Evolutionary conservation across 2,888 invertebrate genomes (phyloP).

Genomic region (Sisyra nigra): DNA sequence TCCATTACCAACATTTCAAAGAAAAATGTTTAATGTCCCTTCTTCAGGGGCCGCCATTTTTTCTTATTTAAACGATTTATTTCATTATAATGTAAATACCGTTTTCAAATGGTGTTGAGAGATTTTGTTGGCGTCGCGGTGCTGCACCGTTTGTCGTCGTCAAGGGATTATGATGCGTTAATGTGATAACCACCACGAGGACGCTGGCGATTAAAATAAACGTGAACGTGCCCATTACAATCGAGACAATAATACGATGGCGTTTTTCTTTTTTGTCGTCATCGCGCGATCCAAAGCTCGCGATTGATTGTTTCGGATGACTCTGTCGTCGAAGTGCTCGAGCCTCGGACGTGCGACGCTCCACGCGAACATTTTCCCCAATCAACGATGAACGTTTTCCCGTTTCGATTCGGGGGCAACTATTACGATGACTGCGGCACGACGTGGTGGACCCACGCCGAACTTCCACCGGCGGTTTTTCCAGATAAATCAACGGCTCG

Average conservation of each 20-base stretch:
- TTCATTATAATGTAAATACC: no score
- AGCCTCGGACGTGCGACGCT: neutral
- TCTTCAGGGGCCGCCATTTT: no score
- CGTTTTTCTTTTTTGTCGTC: constrained; percentile 43
- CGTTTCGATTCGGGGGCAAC: neutral
- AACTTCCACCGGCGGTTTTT: neutral
- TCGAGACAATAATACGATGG: constrained; percentile 50
- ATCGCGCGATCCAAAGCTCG: constrained; percentile 19
- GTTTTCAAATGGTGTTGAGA: no score
- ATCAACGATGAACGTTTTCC: neutral
- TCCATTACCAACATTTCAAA: no score
- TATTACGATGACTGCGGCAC: neutral
- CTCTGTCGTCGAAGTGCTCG: neutral
- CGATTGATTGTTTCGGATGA: neutral
- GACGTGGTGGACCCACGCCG: neutral
- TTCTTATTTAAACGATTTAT: no score
- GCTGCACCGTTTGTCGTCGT: constrained; percentile 39
- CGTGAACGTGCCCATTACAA: constrained; percentile 54
- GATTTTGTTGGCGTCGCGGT: constrained; percentile 15
- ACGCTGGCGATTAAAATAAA: constrained; percentile 57
- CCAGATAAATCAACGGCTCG: no score
- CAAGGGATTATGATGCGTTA: constrained; percentile 45
- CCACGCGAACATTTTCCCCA: neutral
- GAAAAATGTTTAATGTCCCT: no score
- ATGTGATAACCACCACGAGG: constrained; percentile 59